These are phyloP conservation scores for Pachycephus smyrnensis DNA, from an alignment of 2,888 invertebrate genomes.

Conservation along the genomic window DNA sequence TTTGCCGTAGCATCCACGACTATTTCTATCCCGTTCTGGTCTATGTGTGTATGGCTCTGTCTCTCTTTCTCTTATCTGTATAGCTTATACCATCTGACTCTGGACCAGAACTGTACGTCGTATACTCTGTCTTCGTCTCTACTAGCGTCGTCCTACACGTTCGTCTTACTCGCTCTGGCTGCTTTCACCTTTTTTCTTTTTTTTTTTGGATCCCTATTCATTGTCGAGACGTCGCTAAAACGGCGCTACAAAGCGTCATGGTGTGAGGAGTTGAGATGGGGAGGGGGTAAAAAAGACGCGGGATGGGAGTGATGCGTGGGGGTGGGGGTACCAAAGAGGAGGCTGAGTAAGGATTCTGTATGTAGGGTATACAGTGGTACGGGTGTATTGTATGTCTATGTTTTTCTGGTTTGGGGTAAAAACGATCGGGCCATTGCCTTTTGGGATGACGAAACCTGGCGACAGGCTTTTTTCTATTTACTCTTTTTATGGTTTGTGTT, in stretches of 20 bases:
- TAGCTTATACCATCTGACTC: background rate
- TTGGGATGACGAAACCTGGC: background rate
- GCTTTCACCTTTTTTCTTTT: background rate
- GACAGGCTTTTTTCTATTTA: background rate
- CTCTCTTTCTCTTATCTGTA: background rate
- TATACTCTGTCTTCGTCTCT: background rate
- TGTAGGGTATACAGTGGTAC: background rate
- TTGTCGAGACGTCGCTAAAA: slow-evolving; percentile 4
- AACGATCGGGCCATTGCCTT: background rate
- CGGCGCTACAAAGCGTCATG: background rate
- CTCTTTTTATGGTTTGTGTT: background rate
- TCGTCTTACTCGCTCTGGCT: background rate
- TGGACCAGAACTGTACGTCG: background rate
- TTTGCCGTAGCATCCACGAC: slow-evolving; percentile 16
- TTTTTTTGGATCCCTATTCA: background rate
- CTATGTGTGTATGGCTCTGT: slow-evolving; percentile 8
- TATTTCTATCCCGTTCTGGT: background rate
- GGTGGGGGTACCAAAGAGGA: background rate
- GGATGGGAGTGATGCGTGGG: slow-evolving; percentile 13
- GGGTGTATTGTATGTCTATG: background rate
- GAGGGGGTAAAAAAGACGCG: slow-evolving; percentile 12
- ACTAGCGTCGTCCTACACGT: background rate
- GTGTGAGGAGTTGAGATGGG: background rate
- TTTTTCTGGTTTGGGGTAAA: background rate
- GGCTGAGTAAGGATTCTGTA: background rate